Evolutionary conservation across 2,797 vertebrate species (phyloP).

Genomic region (Peromyscus aztecus): DNA sequence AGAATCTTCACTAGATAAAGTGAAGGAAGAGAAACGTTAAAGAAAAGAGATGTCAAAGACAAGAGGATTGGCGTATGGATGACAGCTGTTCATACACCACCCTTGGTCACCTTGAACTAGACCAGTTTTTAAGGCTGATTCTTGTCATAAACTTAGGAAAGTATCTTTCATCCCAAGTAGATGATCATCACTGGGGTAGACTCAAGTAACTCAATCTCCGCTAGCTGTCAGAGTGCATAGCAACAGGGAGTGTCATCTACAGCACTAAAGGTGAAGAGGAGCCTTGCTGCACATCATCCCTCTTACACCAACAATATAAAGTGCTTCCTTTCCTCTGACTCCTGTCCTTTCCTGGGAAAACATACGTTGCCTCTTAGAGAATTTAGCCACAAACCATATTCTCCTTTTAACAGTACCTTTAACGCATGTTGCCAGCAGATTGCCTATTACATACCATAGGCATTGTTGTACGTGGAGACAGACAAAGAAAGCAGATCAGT

Average conservation of each 20-base stretch:
- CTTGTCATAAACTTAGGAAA: neutral
- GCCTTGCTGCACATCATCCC: neutral
- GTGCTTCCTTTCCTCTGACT: neutral
- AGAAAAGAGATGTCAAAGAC: neutral
- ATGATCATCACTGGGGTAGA: neutral
- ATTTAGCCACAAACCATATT: neutral
- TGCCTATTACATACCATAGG: neutral
- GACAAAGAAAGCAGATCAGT: neutral
- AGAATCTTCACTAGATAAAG: neutral
- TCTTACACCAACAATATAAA: neutral
- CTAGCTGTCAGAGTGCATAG: neutral
- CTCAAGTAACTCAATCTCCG: neutral
- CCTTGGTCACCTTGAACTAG: neutral
- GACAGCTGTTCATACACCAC: neutral
- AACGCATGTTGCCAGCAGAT: neutral
- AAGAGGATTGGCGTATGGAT: rapidly evolving
- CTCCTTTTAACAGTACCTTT: neutral
- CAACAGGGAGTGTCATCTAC: neutral
- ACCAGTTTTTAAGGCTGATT: neutral
- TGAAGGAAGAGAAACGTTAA: neutral
- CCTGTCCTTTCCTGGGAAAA: conserved; percentile 18
- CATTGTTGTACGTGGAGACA: neutral
- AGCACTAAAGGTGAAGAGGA: no score
- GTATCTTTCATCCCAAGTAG: neutral
- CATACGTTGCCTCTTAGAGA: neutral